phyloP scores from a whole-genome alignment of 2,797 vertebrate species.

The Gymnopithys bicolor region DNA sequence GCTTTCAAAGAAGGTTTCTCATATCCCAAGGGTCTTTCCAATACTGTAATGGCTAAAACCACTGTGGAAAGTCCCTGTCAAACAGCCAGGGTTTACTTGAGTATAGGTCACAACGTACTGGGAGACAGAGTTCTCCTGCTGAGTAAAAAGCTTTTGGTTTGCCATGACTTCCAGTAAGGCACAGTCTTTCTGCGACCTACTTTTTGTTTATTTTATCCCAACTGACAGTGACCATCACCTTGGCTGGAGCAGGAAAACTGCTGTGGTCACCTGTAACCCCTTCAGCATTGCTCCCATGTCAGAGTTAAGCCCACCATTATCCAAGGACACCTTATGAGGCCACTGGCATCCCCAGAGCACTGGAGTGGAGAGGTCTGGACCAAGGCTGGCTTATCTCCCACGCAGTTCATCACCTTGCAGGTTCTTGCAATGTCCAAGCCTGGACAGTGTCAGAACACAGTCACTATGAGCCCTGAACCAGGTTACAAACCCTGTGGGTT shows the following conservation, averaged over 20 bases:
- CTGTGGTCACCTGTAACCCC: not conserved
- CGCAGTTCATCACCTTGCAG: rapidly evolving
- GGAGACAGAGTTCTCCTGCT: not conserved
- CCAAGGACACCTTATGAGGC: not conserved
- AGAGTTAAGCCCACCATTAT: not conserved
- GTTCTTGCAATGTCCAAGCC: not conserved
- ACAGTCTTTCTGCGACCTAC: rapidly evolving
- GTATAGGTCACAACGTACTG: not conserved
- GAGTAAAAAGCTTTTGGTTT: not conserved
- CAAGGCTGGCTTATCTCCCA: not conserved
- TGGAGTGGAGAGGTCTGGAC: not conserved
- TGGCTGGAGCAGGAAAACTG: not conserved
- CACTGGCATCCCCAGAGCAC: not conserved
- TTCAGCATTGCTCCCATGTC: not conserved
- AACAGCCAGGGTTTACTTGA: conserved; percentile 7
- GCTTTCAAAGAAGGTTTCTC: conserved; percentile 2
- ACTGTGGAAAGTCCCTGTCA: conserved; percentile 56
- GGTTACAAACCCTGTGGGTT: not conserved
- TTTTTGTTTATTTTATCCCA: not conserved
- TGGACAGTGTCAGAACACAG: not conserved
- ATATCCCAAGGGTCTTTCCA: conserved; percentile 54
- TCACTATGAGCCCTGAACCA: not conserved
- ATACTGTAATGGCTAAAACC: not conserved
- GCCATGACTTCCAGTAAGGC: not conserved
- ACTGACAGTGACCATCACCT: not conserved